Base-by-base conservation (phyloP, 2,797 vertebrate genomes). In the Dipus sagitta region DNA sequence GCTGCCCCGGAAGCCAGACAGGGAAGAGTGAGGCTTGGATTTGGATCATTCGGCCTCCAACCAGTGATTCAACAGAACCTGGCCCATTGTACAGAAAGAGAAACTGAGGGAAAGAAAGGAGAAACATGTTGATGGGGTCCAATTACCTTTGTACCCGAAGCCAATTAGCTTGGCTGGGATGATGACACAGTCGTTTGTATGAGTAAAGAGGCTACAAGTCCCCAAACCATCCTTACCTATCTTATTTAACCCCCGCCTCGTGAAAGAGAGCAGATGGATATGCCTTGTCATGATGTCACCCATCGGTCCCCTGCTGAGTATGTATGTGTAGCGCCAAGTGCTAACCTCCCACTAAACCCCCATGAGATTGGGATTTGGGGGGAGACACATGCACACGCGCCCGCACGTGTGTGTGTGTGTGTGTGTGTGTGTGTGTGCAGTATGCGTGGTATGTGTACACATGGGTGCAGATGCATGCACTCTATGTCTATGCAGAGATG, bases 91-190 rank as follows among this genome's bases (percentile, higher is more conserved):
- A 79, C 6, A 89, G 60, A 23, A 80, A 94, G 81, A 88, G 64
- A 96, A 82, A 92, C 79, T 62, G 68, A 97, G 91, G 87, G 64
- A 14, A 32, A 84, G 58, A 84, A 52, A 64, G 12, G 11, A 14
- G 17, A 84, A 72, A 77, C 64, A 85, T 65, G 20, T 80, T 70
- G 67, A 67, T 30, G 85, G 54, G 34, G 20, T 82, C 75, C 68
- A 72, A 54, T 88, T 78, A 91, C n/a, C 30, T 77, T 70, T 86
- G 65, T 32, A 47, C 1, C 60, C 62, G 52, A 14, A 11, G 4
- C 30, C 83, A 94, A 83, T n/a, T 38, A 92, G 38, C 52, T 64
- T 23, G 17, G 30, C 3, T 52, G 60, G 42, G 11, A 47, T 90
- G 81, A 54, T 11, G n/a, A 18, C 21, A 14, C 47, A 84, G 12